Evolutionary conservation across 2,888 invertebrate genomes (phyloP), one percentile per base, ranked within the genome.

Genomic region (Eledona agricola): DNA sequence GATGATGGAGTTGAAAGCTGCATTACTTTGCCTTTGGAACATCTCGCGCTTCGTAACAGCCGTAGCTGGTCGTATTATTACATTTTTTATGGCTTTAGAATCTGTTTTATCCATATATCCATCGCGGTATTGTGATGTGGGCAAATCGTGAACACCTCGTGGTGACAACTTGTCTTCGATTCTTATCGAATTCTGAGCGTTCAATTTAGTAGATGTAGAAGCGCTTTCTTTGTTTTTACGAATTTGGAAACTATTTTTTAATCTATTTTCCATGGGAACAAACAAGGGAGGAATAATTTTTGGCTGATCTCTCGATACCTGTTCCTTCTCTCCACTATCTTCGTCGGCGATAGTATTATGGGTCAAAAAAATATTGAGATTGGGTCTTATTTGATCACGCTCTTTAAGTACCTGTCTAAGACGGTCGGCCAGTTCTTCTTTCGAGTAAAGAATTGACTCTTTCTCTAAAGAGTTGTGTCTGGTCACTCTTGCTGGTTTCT

Each of bases 281-380:
- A 62, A 31, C 28, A 68, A 47, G 2, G 68, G 64, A 31, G 59
- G 63, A 7, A 64, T 60, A 15, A 62, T 51, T 55, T 64, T 67
- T 3, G 63, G 68, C 17, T 52, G 6, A 49, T 19, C 13, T 16
- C 42, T 34, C 9, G 9, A 3, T 15, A 46, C 26, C 2, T 26
- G n/a, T 26, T 47, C 28, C 2, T 13, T 15, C 10, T 51, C 20
- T 22, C 17, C 34, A 22, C 4, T 4, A 7, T 51, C 45, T 6
- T 50, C 43, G n/a, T 51, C 32, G 25, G 28, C 35, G 7, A 59
- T 71, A n/a, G 77, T 73, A 10, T 78, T 79, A 55, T 81, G 81
- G 0, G 82, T 79, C 38, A 86, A 70, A 60, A 83, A 83, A 54
- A 86, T 85, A 43, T 81, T 81, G 22, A 85, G 75, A 67, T 84